Base-by-base conservation (phyloP, 2,888 invertebrate genomes). In the Amphipyra tragopoginis region DNA sequence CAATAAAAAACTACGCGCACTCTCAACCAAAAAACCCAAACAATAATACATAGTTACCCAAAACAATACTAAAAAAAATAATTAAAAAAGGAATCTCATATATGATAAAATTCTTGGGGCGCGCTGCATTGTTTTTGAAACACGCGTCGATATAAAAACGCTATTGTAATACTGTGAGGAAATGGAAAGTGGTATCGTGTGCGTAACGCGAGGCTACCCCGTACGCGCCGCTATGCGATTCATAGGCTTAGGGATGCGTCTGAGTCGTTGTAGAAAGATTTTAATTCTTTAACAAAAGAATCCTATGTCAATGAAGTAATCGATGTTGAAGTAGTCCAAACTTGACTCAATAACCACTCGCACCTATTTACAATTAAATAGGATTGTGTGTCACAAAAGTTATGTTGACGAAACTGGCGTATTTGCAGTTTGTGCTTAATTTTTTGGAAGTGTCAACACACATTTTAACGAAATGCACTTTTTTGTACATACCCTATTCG, bases 161-260 rank as follows among this genome's bases (percentile, higher is more conserved):
- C 83, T 82, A 86, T 89, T 88, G 86, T 86, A 82, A 89, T 88
- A 79, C 80, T 74, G 86, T 80, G 86, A 90, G 90, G 90, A 93
- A 93, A 92, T 86, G 88, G 92, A 91, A 91, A 93, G 91, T 90
- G 84, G 86, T 77, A 86, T 87, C 73, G 81, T 83, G 86, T 85
- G 92, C 91, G 93, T 93, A 92, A 93, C 90, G 89, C 91, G 84
- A 91, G 91, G 88, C 88, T 86, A 89, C 83, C 79, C 83, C 83
- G 89, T 90, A 89, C 90, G 90, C 90, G 87, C 81, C 78, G 90
- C 88, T 89, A 91, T 93, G 90, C 88, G 82, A 88, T 91, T 88
- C 86, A 79, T 72, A 73, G 58, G 60, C 78, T 77, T 88, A 91
- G 91, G 65, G 88, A 76, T 77, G 88, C n/a, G 68, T 49, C 8